Conservation (phyloP, 37 sponge, comb jelly and placozoan species). For the Cladorhizidae sp. region DNA sequence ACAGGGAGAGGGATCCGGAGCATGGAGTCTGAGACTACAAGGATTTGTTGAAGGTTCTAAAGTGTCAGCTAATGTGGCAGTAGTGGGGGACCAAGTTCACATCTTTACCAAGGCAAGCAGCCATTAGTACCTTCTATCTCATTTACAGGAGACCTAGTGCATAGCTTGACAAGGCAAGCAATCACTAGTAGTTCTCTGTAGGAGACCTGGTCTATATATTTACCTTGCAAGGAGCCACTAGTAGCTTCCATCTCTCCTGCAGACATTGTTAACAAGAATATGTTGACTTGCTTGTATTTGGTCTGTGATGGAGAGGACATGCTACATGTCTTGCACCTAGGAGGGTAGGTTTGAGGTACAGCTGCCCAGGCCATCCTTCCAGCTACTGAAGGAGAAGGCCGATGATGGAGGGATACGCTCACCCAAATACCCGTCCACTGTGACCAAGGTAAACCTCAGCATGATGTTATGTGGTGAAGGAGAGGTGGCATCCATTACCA, state of each 20-base stretch:
- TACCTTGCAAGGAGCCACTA: too few relatives aligned
- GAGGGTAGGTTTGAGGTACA: constrained; percentile 50
- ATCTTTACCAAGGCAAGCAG: constrained; percentile 60
- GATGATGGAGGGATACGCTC: constrained; percentile 52
- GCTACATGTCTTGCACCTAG: not conserved
- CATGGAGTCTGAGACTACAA: constrained; percentile 1
- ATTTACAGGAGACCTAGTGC: not conserved
- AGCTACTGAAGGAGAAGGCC: constrained; percentile 2
- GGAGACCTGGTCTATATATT: too few relatives aligned
- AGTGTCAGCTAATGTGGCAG: constrained; percentile 56
- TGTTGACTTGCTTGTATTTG: not conserved
- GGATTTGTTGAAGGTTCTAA: constrained; percentile 38
- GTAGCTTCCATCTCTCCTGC: too few relatives aligned
- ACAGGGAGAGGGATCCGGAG: constrained; percentile 22
- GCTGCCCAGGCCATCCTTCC: constrained; percentile 55
- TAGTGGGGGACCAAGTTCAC: constrained; percentile 53
- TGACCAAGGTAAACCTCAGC: constrained; percentile 59
- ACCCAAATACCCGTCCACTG: constrained; percentile 69
- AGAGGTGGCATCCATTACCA: too few relatives aligned
- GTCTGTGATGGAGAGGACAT: not conserved
- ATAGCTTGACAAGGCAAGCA: too few relatives aligned
- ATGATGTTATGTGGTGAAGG: too few relatives aligned
- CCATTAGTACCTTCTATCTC: not conserved
- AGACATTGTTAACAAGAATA: too few relatives aligned
- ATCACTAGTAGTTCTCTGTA: too few relatives aligned